Base-by-base conservation (phyloP, 2,888 invertebrate species). In the Lucinisca nassula region DNA sequence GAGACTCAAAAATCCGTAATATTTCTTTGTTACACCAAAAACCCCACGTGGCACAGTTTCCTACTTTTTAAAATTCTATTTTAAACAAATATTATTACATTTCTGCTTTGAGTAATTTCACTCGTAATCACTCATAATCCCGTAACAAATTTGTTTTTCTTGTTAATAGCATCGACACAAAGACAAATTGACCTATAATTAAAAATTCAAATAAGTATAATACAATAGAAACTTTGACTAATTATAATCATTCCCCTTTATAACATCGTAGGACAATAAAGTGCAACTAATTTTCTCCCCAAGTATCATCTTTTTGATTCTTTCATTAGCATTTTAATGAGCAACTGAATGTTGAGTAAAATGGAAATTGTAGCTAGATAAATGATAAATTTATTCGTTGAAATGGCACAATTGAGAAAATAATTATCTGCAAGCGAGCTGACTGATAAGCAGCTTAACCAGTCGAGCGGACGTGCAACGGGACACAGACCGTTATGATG, bases 281-380 rank as follows among this genome's bases (percentile, higher is more conserved):
- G 67, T 67, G 67, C 67, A 35, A 67, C 67, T 67, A 30, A 67
- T 67, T 67, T 45, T 35, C 67, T 10, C 21, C 8, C 32, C 2
- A 67, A 21, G 35, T 67, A 67, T 61, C 61, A 45, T 12, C 45
- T 45, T 61, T 61, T 27, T 67, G 67, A 35, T 10, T 32, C 4
- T 12, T 35, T 67, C 17, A 67, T 67, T 67, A 67, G 67, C 67
- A 67, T 67, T 67, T 67, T 67, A 67, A 67, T 67, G 17, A 67
- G 67, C 24, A n/a, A 35, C 35, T 67, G 35, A 35, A 35, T 67
- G 67, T 35, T 67, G 67, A 27, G 67, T 67, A 67, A 67, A 67
- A 67, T 67, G 67, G 67, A 67, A 67, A 67, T 67, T 67, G 32
- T 67, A 67, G 21, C 67, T 67, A 67, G 67, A 67, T 67, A 67